Base-by-base conservation (phyloP, 2,797 vertebrate genomes). In the Limnodromus scolopaceus region DNA sequence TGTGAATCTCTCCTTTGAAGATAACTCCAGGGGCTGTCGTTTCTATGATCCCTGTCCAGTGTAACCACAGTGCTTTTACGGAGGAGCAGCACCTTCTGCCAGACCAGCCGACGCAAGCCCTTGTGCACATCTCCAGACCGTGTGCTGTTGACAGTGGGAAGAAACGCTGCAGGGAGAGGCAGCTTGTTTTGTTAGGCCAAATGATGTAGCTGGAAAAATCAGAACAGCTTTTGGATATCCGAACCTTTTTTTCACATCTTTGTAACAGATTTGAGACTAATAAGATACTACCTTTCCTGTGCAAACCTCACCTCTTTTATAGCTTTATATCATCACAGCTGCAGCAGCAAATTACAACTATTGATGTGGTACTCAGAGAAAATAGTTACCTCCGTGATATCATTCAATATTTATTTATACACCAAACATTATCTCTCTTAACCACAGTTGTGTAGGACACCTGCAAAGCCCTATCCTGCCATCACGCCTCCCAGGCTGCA, bases 121-220 rank as follows among this genome's bases (percentile, higher is more conserved):
- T 18, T 3, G 15, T 3, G 34, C 60, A 0, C 9, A 5, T 16
- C 60, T 17, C 34, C 46, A 28, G 49, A 7, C 2, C 3, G 1
- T 2, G 5, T 9, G 23, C 41, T 20, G 30, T 3, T 38, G 1
- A 1, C 34, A 16, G 34, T 1, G 11, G 39, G 30, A 19, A 38
- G 32, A 27, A 28, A 13, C 43, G 27, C 54, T 25, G 39, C 14
- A 9, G 32, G n/a, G 39, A n/a, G 6, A 38, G 10, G 69, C 2
- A 11, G 15, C 2, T 5, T 10, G 23, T n/a, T 71, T 61, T 61
- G 41, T 72, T 49, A 39, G 54, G 79, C 16, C 36, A 72, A 11
- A 38, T 8, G 28, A 39, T 4, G 16, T 28, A 74, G 27, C 48
- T 60, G 58, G 58, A 46, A 57, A 63, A 61, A 61, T 16, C 60